A percentile compares a stretch with the other conserved stretches of the same genome.
Evolutionary conservation across 2,888 invertebrate species (phyloP).

Genomic region (Margaritifera margaritifera): DNA sequence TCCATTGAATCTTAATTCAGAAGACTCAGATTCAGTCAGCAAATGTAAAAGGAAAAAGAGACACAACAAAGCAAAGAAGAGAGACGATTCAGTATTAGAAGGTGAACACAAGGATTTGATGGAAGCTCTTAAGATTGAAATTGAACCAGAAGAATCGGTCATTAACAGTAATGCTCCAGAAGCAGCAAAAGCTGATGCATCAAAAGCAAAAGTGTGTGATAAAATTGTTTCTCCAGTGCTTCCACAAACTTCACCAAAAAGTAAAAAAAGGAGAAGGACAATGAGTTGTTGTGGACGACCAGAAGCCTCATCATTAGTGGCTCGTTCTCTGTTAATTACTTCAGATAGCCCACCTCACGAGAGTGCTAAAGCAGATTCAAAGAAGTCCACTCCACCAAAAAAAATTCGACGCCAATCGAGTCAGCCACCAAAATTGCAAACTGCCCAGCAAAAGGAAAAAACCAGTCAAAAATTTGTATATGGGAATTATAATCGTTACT

Average conservation of each 20-base stretch:
- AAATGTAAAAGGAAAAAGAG: slow-evolving; percentile 49
- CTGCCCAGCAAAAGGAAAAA: slow-evolving; percentile 33
- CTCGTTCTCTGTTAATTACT: slow-evolving; percentile 35
- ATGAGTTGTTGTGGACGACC: slow-evolving; percentile 47
- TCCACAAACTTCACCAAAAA: slow-evolving; percentile 58
- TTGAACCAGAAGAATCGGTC: slow-evolving; percentile 32
- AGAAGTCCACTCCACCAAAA: slow-evolving; percentile 40
- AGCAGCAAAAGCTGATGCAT: slow-evolving; percentile 26
- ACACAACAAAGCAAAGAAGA: slow-evolving; percentile 45
- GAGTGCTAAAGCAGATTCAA: slow-evolving; percentile 10
- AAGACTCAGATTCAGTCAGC: slow-evolving; percentile 62
- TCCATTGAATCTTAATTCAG: slow-evolving; percentile 84
- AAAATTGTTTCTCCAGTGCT: slow-evolving; percentile 66
- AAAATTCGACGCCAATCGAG: slow-evolving; percentile 34
- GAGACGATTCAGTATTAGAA: slow-evolving; percentile 20
- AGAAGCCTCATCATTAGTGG: slow-evolving; percentile 31
- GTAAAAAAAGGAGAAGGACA: slow-evolving; percentile 52
- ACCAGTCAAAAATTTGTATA: slow-evolving; percentile 84
- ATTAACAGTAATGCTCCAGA: slow-evolving; percentile 4
- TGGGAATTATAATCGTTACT: slow-evolving; percentile 98
- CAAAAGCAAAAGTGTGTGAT: slow-evolving; percentile 30
- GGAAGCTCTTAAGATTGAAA: slow-evolving; percentile 55
- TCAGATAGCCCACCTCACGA: slow-evolving; percentile 21
- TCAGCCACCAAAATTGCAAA: slow-evolving; percentile 19
- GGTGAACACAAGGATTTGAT: slow-evolving; percentile 51